Base-by-base conservation (phyloP, 2,113 vertebrate species). In the Cavia aperea region DNA sequence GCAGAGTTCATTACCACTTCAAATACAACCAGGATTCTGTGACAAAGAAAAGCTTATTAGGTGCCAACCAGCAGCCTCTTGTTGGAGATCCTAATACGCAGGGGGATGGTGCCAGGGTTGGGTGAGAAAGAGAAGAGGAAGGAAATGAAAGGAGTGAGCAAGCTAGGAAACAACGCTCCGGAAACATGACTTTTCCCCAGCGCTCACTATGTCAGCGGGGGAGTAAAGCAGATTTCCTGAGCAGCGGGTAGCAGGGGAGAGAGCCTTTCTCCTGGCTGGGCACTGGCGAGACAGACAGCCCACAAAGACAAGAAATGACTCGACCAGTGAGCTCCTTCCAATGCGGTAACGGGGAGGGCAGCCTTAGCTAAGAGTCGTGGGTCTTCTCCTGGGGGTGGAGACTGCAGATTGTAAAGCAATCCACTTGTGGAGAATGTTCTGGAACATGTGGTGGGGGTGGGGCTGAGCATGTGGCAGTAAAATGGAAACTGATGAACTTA, bases 341-440 rank as follows among this genome's bases (percentile, higher is more conserved):
- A 51, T 0, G 2, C 62, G 31, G 13, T 11, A 0, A 15, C 33
- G 4, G 60, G 16, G 1, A 36, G 33, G 56, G 7, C 16, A 49
- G 83, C 14, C 6, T 16, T 16, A 31, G 63, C 16, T 1, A 78
- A 66, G 24, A 9, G 1, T 31, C 21, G 36, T 29, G 19, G 65
- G 9, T 10, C 39, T 78, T 36, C 60, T 62, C 33, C 39, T 14
- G 70, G 18, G 29, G 29, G 36, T 63, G 18, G 31, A 39, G 24
- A 83, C n/a, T 63, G 46, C 66, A 24, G 13, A 60, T 18, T 9
- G 66, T 21, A 70, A 58, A 89, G 23, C 33, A 54, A 5, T 39
- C 26, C 46, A 77, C 29, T 24, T 1, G 4, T 2, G 8, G 56
- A 83, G 81, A 81, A 87, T 36, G 77, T 62, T 65, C 81, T 7